A percentile compares a stretch with the other conserved stretches of the same genome.
These are phyloP conservation scores for Epinephelus cyanopodus DNA, from an alignment of 2,113 vertebrate species.

Conservation along the genomic window DNA sequence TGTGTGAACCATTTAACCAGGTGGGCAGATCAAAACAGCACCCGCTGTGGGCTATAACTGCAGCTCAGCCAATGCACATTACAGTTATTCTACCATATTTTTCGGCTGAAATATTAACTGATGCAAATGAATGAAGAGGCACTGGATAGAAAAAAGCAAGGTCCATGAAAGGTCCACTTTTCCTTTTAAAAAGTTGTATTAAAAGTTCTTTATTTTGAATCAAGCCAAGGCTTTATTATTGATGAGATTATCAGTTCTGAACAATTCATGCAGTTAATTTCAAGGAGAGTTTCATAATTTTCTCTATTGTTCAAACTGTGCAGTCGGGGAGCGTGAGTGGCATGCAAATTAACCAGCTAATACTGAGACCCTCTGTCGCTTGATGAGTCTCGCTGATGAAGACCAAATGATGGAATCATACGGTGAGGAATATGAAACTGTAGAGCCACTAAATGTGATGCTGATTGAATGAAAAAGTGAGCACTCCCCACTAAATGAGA, in stretches of 20 bases:
- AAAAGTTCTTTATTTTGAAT: background rate
- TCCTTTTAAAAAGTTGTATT: background rate
- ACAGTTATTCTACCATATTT: background rate
- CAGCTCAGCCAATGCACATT: background rate
- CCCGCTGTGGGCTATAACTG: slow-evolving; percentile 1
- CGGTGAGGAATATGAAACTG: slow-evolving; percentile 26
- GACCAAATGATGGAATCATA: slow-evolving; percentile 47
- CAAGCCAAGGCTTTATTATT: background rate
- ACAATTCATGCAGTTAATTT: slow-evolving; percentile 14
- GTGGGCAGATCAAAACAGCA: slow-evolving; percentile 43
- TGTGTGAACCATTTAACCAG: slow-evolving; percentile 45
- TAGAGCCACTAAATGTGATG: slow-evolving; percentile 15
- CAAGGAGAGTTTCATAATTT: slow-evolving; percentile 36
- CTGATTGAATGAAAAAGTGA: slow-evolving; percentile 30
- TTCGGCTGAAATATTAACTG: background rate
- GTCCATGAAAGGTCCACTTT: background rate
- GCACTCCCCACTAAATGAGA: slow-evolving; percentile 28
- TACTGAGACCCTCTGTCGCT: slow-evolving; percentile 37
- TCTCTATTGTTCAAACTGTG: slow-evolving; percentile 27
- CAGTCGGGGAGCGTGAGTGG: slow-evolving; percentile 33
- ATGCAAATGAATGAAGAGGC: background rate
- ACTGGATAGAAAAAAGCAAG: background rate
- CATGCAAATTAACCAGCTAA: slow-evolving; percentile 49
- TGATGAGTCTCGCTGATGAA: slow-evolving; percentile 23
- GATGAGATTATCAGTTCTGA: slow-evolving; percentile 10